Base-by-base conservation (phyloP, 1,140 invertebrate species). In the Drosophila eugracilis region DNA sequence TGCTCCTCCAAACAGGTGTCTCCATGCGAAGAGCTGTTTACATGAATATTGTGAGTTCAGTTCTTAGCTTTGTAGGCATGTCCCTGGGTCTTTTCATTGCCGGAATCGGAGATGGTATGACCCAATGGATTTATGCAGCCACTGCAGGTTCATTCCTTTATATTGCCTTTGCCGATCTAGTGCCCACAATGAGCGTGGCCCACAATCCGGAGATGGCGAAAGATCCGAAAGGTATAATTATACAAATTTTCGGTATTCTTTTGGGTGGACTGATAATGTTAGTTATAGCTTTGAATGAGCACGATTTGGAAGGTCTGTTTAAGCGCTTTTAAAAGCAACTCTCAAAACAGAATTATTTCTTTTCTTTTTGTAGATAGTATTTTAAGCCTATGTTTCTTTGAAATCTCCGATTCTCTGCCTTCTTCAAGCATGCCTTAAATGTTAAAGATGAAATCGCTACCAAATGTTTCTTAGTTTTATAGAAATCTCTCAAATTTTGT, bases 141-240 rank as follows among this genome's bases (percentile, higher is more conserved):
- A 95, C 96, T 2, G 96, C 95, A n/a, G 96, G 96, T 26, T 95
- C 95, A 42, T 97, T 97, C 91, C 92, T 97, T 0, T 97, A 97
- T 77, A 95, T 97, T 62, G 95, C 95, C 36, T 92, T 97, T 42
- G 95, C 95, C 6, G 95, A 96, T 91, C 93, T 97, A 92, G 95
- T 97, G 71, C 93, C 93, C 30, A 93, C 94, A 70, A 92, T 94
- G 83, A 93, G 93, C 74, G 89, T 92, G 65, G 86, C 81, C n/a
- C 86, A 90, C 42, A 76, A 60, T 45, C 78, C 80, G 0, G 92
- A 93, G 22, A 92, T 62, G 89, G 92, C 42, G 83, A 83, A 92
- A 15, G 92, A 91, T 76, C 58, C 78, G 21, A 72, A 91, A 57
- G 54, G 74, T 63, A 78, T 90, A 9, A 4, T 92, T 4, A 84